Conservation (phyloP, 1,140 invertebrate genomes). For the Helicorthomorpha holstii region DNA sequence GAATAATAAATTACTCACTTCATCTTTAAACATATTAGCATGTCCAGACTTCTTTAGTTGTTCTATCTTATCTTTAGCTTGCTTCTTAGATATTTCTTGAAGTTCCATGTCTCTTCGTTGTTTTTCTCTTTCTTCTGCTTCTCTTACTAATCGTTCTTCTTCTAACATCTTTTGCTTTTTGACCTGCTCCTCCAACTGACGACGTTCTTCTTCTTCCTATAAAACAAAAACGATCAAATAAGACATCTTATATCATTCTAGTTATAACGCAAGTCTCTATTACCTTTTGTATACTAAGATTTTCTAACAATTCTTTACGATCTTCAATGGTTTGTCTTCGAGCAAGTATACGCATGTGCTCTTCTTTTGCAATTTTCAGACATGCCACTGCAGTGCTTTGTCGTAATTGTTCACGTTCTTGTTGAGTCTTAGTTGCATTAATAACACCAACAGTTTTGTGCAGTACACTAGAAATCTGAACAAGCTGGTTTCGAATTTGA, state of each 20-base stretch:
- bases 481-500: slow-evolving; percentile 80
- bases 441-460: slow-evolving; percentile 46
- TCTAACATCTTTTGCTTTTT: slow-evolving; percentile 65
- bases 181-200: slow-evolving; percentile 61
- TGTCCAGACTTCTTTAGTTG: slow-evolving; percentile 78
- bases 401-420: slow-evolving; percentile 59
- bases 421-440: slow-evolving; percentile 14
- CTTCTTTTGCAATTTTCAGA: slow-evolving; percentile 63
- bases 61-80: slow-evolving; percentile 74
- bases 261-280: no score
- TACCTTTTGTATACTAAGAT: slow-evolving; percentile 60
- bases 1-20: slow-evolving; percentile 33
- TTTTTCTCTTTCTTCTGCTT: slow-evolving; percentile 48
- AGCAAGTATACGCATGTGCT: slow-evolving; percentile 71
- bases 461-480: slow-evolving; percentile 71
- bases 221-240: no score
- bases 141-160: slow-evolving; percentile 66
- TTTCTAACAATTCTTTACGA: slow-evolving; percentile 84
- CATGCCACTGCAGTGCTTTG: slow-evolving; percentile 63
- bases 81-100: slow-evolving; percentile 61
- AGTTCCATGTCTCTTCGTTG: slow-evolving; percentile 52
- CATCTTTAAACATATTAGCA: slow-evolving; percentile 81
- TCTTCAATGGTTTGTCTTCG: slow-evolving; percentile 91
- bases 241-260: no score
- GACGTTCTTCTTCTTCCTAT: slow-evolving; percentile 70